Conservation (phyloP, 2,797 vertebrate genomes). For the Cuculus canorus region DNA sequence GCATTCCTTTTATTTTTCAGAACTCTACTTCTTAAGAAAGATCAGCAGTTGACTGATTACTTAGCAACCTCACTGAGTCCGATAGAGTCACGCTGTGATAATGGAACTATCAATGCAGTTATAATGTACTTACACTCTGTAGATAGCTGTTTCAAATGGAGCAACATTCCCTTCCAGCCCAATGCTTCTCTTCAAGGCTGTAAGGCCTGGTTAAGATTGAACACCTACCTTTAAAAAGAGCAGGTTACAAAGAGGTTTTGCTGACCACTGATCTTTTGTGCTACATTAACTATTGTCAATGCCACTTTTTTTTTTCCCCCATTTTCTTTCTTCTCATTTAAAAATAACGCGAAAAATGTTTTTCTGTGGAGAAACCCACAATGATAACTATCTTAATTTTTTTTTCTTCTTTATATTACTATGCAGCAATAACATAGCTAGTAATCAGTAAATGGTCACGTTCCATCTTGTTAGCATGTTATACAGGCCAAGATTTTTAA, state of each 20-base stretch:
- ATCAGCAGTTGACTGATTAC: constrained; percentile 74
- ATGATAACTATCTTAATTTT: background rate
- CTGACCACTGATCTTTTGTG: background rate
- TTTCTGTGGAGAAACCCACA: background rate
- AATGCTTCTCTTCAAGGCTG: constrained; percentile 43
- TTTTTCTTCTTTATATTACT: background rate
- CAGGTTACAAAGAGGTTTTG: constrained; percentile 34
- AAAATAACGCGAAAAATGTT: background rate
- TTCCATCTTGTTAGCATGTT: background rate
- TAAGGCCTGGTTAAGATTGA: constrained; percentile 49
- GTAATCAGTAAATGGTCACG: background rate
- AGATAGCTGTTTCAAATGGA: constrained; percentile 56
- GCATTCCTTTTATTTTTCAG: constrained; percentile 64
- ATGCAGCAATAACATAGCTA: background rate
- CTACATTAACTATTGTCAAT: background rate
- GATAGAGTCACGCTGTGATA: constrained; percentile 73
- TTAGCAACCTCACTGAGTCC: constrained; percentile 51
- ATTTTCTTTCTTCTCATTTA: background rate
- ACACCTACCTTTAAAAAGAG: background rate
- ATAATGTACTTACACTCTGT: constrained; percentile 53
- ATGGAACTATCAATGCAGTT: constrained; percentile 72
- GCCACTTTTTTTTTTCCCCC: background rate
- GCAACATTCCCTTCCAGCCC: constrained; percentile 48
- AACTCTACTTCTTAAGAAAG: constrained; percentile 55
- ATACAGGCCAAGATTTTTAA: background rate